Percentiles rank a stretch among this genome's conserved stretches.
phyloP scores from a whole-genome alignment of 2,888 invertebrate genomes.

The Meiosimyza decipiens region DNA sequence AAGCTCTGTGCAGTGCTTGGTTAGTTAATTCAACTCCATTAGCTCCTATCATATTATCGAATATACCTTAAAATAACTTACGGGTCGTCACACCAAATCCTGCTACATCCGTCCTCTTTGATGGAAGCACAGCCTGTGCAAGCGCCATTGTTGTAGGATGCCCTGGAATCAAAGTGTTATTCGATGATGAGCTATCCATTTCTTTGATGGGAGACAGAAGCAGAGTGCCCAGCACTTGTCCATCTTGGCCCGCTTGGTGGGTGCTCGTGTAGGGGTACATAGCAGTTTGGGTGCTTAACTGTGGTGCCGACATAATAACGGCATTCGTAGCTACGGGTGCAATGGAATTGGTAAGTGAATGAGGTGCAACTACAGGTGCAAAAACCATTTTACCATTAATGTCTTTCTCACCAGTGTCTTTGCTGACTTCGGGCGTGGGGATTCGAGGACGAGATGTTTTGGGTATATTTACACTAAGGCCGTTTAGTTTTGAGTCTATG shows the following conservation, averaged over 20 bases:
- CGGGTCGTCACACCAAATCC: slow-evolving; percentile 46
- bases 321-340: slow-evolving; percentile 67
- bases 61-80: slow-evolving; percentile 42
- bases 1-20: too few relatives aligned
- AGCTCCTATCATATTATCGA: background rate
- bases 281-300: slow-evolving; percentile 69
- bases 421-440: slow-evolving; percentile 88
- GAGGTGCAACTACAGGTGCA: slow-evolving; percentile 25
- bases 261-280: slow-evolving; percentile 66
- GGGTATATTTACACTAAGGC: slow-evolving; percentile 67
- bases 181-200: slow-evolving; percentile 80
- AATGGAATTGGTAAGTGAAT: slow-evolving; percentile 59
- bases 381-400: slow-evolving; percentile 68
- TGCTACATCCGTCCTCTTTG: slow-evolving; percentile 45
- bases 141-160: slow-evolving; percentile 81
- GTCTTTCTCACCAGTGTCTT: slow-evolving; percentile 80
- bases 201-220: slow-evolving; percentile 87
- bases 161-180: slow-evolving; percentile 78
- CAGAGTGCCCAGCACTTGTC: slow-evolving; percentile 80
- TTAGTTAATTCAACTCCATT: too few relatives aligned
- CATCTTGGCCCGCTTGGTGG: slow-evolving; percentile 67
- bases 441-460: slow-evolving; percentile 86
- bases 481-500: slow-evolving; percentile 74
- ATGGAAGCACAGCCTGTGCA: slow-evolving; percentile 80
- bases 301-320: slow-evolving; percentile 78